phyloP scores from a whole-genome alignment of 1,140 invertebrate species.

The Nomia melanderi region DNA sequence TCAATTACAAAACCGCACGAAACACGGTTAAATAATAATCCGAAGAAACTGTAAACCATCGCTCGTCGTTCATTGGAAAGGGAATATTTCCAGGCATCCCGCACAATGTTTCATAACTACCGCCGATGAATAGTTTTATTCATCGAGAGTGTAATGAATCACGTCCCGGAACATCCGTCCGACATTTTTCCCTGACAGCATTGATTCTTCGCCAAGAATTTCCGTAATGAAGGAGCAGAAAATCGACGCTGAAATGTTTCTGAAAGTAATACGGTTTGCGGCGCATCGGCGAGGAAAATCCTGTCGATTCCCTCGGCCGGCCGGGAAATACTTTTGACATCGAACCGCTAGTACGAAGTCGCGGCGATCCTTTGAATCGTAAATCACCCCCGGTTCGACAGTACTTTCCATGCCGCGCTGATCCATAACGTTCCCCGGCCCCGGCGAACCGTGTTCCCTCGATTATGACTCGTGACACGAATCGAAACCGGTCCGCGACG shows the following conservation, averaged over 20 bases:
- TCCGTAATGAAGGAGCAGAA: neutral
- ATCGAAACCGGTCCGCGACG: constrained; percentile 16
- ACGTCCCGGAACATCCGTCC: neutral
- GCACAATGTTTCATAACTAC: neutral
- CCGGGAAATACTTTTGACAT: neutral
- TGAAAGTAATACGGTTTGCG: neutral
- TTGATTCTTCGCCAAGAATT: neutral
- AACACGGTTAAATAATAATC: too few species aligned
- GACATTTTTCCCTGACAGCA: neutral
- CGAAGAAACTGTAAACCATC: too few species aligned
- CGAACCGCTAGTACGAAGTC: constrained; percentile 9
- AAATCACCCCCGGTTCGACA: constrained; percentile 11
- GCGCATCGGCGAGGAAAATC: neutral
- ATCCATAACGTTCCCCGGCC: constrained; percentile 10
- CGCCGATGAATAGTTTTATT: neutral
- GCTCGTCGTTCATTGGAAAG: too few species aligned
- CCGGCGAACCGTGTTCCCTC: constrained; percentile 27
- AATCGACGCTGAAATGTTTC: neutral
- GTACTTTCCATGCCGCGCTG: constrained; percentile 1
- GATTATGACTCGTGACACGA: constrained; percentile 47
- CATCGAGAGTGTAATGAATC: neutral
- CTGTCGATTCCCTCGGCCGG: neutral
- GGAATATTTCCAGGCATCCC: too few species aligned
- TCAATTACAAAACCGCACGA: too few species aligned
- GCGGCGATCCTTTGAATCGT: constrained; percentile 20